Conservation (phyloP, 2,888 invertebrate species). For the Troglohyphantes excavatus region DNA sequence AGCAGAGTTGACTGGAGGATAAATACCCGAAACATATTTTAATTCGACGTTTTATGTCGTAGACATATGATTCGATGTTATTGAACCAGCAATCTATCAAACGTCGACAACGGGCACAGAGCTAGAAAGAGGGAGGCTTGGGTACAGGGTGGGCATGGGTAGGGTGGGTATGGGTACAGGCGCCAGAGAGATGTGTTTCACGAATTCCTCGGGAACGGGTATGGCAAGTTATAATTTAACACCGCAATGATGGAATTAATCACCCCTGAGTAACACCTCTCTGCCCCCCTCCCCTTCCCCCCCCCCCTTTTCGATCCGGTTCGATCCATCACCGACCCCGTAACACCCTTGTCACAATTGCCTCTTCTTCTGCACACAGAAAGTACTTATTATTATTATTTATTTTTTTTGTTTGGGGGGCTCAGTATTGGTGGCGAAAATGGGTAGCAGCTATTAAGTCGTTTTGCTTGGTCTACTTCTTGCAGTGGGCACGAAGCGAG, state of each 20-base stretch:
- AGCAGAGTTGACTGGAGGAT: neutral
- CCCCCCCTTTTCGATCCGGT: neutral
- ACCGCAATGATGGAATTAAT: conserved; percentile 24
- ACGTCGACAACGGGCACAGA: neutral
- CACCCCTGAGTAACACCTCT: neutral
- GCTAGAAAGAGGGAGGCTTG: neutral
- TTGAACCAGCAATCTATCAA: conserved; percentile 47
- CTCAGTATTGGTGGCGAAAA: neutral
- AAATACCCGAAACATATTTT: neutral
- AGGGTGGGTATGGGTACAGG: neutral
- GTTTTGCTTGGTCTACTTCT: no score
- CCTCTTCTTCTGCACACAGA: neutral
- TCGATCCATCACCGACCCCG: neutral
- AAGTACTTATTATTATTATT: neutral
- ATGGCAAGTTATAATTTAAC: conserved; percentile 56
- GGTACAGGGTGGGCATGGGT: no score
- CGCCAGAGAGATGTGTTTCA: neutral
- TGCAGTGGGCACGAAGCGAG: no score
- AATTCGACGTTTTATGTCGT: neutral
- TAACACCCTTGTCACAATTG: neutral
- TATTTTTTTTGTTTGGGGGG: neutral
- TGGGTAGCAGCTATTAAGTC: no score
- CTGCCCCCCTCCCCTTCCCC: neutral
- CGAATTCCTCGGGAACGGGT: neutral
- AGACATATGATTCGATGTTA: neutral